Evolutionary conservation across 1,140 invertebrate genomes (phyloP), one percentile per base, ranked within the genome.

Genomic region (Trachymyrmex cornetzi): DNA sequence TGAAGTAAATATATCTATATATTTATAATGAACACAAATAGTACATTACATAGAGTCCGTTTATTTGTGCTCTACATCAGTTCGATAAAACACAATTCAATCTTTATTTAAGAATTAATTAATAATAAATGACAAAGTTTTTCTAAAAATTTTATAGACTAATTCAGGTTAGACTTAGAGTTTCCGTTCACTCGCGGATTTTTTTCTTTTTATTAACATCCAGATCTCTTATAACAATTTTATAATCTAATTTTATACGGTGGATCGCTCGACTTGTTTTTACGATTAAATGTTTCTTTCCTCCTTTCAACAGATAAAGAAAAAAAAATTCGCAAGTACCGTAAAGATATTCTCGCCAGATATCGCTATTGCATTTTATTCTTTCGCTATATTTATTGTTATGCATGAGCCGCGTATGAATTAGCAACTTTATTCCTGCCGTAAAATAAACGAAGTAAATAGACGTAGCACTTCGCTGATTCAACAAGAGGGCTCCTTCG

Each of bases 401-500:
- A 44, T 22, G 34, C 63, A 22, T 38, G 64, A 69, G 30, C 5
- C 22, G 30, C 55, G n/a, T 66, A 30, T 22, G 66, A 9, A 81
- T 71, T 81, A 71, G 50, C 14, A 44, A 81, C 34, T 57, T 81
- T 81, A 69, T 69, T 66, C 53, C 7, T 71, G 30, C 22, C n/a
- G 34, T 22, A 30, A 57, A 53, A 71, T 57, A 71, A 71, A 81
- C 71, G 34, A 81, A 81, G n/a, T 44, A 50, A 34, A 57, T 71
- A 71, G 48, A 80, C 19, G 30, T 55, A 44, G 22, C 34, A 30
- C 71, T 81, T 81, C n/a, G 77, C 66, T 57, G 79, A 81, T 81
- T 16, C 79, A 57, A 48, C 79, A 44, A 14, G 3, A 50, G 24
- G 79, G 34, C 66, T 71, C 50, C 64, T 71, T 1, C 64, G 34